phyloP scores from a whole-genome alignment of 2,797 vertebrate genomes.

The Tapera naevia region DNA sequence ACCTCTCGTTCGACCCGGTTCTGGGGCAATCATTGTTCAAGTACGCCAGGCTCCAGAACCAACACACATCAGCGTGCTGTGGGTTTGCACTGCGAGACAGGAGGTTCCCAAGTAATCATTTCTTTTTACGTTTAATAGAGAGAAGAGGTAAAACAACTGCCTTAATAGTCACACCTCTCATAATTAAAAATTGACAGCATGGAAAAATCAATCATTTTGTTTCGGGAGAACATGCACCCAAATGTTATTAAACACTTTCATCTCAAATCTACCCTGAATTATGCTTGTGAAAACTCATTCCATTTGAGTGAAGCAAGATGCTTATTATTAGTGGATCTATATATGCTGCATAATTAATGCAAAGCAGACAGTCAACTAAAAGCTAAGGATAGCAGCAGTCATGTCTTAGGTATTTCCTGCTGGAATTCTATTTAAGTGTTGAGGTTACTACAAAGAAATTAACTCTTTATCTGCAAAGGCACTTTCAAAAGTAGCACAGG shows the following conservation, averaged over 20 bases:
- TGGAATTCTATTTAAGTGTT: not conserved
- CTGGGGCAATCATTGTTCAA: not conserved
- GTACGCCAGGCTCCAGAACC: not conserved
- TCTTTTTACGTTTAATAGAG: not conserved
- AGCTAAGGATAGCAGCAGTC: not conserved
- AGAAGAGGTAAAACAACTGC: not conserved
- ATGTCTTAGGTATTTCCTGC: not conserved
- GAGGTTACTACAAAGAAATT: not conserved
- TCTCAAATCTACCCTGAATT: not conserved
- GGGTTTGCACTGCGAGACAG: not conserved
- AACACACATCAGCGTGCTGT: not conserved
- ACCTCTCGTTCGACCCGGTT: not conserved
- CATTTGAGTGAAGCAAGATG: not conserved
- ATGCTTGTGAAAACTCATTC: not conserved
- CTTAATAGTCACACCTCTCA: not conserved
- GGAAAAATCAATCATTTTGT: not conserved
- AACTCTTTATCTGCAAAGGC: not conserved
- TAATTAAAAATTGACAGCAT: not conserved
- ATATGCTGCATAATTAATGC: not conserved
- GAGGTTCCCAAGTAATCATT: not conserved
- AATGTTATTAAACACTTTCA: not conserved
- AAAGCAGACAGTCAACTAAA: not conserved
- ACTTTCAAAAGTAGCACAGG: not conserved
- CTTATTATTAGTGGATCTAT: not conserved
- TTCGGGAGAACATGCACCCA: not conserved